These are phyloP conservation scores for Lepidurus apus DNA, from an alignment of 1,140 invertebrate species.

Conservation along the genomic window DNA sequence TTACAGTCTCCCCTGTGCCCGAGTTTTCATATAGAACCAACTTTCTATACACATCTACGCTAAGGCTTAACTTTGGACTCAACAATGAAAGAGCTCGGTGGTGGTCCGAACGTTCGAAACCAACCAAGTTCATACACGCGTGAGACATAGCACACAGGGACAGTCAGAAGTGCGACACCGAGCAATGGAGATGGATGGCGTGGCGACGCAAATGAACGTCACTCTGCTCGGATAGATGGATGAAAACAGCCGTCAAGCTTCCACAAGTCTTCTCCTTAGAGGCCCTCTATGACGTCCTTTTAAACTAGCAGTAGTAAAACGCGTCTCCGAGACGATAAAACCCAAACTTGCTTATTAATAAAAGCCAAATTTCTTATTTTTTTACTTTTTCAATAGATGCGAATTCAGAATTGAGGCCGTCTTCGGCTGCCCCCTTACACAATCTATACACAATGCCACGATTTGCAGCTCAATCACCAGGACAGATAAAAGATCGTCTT, in stretches of 20 bases:
- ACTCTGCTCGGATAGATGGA: neutral
- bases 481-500: neutral
- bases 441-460: neutral
- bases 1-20: neutral
- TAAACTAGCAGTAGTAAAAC: too few relatives aligned
- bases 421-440: neutral
- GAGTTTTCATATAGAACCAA: neutral
- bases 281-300: neutral
- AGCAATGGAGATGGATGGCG: conserved; percentile 9
- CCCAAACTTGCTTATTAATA: too few relatives aligned
- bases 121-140: neutral
- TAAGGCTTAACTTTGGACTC: too few relatives aligned
- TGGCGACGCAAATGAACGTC: neutral
- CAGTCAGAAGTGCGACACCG: neutral
- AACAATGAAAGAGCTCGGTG: too few relatives aligned
- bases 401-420: neutral
- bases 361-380: too few relatives aligned
- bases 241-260: neutral
- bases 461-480: neutral
- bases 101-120: neutral
- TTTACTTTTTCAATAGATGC: too few relatives aligned
- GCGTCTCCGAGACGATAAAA: too few relatives aligned
- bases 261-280: neutral
- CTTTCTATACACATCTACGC: too few relatives aligned
- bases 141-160: neutral